phyloP scores from a whole-genome alignment of 2,113 vertebrate genomes.

The Lophura nycthemera region DNA sequence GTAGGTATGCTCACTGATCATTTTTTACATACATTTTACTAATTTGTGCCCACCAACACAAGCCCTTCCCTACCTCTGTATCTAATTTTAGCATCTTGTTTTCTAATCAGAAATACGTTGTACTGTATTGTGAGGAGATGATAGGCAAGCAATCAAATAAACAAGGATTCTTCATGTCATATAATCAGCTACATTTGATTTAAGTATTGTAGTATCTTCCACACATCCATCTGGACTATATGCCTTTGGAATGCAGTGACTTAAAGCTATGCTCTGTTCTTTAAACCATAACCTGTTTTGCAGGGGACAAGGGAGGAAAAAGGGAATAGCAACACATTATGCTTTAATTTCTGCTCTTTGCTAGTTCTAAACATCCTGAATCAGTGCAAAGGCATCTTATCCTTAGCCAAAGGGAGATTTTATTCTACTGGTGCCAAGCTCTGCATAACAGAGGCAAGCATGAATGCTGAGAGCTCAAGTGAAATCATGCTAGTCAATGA shows the following conservation, averaged over 20 bases:
- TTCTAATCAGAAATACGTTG: background rate
- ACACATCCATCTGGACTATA: background rate
- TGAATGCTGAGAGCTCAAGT: background rate
- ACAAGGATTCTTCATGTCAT: background rate
- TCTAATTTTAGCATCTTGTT: background rate
- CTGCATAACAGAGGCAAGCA: background rate
- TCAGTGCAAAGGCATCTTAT: background rate
- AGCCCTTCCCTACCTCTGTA: background rate
- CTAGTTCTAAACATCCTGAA: background rate
- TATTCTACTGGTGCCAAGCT: background rate
- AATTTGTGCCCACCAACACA: background rate
- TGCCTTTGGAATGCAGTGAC: background rate
- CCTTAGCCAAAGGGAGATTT: background rate
- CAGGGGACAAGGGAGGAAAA: background rate
- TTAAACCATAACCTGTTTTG: background rate
- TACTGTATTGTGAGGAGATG: background rate
- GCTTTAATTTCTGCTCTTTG: background rate
- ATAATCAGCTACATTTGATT: conserved; percentile 11
- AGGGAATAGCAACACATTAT: background rate
- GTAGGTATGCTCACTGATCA: background rate
- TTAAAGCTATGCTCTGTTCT: background rate
- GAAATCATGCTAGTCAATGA: conserved; percentile 49
- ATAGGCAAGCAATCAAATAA: conserved; percentile 16
- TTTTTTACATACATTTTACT: background rate
- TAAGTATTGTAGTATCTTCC: background rate